These are phyloP conservation scores for Ormyrus labotus DNA, from an alignment of 2,888 invertebrate genomes.

Conservation along the genomic window DNA sequence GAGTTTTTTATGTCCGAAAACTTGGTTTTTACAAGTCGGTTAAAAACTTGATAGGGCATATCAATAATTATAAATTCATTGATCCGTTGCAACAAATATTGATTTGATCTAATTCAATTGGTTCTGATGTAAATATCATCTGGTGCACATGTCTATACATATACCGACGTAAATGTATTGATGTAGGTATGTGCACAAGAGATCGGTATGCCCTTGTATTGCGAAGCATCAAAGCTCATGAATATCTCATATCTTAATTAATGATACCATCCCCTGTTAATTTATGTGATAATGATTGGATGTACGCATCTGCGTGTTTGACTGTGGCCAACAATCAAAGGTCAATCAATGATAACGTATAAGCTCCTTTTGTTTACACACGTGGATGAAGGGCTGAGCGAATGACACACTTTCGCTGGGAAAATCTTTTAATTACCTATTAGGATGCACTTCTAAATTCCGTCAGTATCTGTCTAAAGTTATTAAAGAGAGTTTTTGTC, in stretches of 20 bases:
- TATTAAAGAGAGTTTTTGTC: too few species aligned
- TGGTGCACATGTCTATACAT: too few species aligned
- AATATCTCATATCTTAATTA: slow-evolving; percentile 16
- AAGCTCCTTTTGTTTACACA: too few species aligned
- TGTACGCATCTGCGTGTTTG: slow-evolving; percentile 3
- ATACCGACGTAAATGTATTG: neutral
- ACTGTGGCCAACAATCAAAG: slow-evolving; percentile 24
- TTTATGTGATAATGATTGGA: slow-evolving; percentile 15
- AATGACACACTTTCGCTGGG: too few species aligned
- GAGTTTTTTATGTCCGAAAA: too few species aligned
- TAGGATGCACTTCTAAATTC: too few species aligned
- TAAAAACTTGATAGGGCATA: too few species aligned
- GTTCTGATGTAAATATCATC: neutral
- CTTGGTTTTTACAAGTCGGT: too few species aligned
- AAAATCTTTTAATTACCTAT: too few species aligned
- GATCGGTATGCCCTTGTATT: neutral
- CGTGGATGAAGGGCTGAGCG: too few species aligned
- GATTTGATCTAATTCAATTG: neutral
- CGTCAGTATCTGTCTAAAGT: too few species aligned
- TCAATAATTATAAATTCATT: neutral
- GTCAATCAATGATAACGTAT: neutral
- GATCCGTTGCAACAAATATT: neutral
- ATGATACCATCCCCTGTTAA: slow-evolving; percentile 8
- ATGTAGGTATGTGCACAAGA: neutral
- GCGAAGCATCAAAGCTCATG: neutral